phyloP scores from a whole-genome alignment of 2,797 vertebrate species.

The Phyllotis vaccarum region DNA sequence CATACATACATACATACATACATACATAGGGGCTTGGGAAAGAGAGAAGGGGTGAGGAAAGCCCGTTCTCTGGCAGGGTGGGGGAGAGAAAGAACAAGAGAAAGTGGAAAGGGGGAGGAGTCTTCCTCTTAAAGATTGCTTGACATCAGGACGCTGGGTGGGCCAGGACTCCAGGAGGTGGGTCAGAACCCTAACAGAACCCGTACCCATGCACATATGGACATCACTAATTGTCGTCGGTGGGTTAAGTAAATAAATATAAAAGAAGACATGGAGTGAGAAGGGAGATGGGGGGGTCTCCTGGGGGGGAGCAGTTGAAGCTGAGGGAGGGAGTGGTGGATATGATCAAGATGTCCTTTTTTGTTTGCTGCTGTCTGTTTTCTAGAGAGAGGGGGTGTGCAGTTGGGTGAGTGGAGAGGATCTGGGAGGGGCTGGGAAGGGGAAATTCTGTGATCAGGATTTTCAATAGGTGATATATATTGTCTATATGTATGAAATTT shows the following conservation, averaged over 20 bases:
- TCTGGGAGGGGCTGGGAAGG: background rate
- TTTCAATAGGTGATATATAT: background rate
- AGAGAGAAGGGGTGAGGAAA: too few species aligned
- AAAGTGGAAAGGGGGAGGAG: too few species aligned
- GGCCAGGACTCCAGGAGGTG: too few species aligned
- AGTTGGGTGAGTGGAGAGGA: background rate
- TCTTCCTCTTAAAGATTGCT: too few species aligned
- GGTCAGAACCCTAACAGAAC: background rate
- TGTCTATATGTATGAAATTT: background rate
- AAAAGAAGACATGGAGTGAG: background rate
- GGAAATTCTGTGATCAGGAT: background rate
- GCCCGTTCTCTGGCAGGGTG: too few species aligned
- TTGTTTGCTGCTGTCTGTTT: background rate
- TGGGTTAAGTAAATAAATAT: background rate
- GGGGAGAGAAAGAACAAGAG: too few species aligned
- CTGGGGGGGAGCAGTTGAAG: fast-evolving
- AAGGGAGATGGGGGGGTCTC: background rate
- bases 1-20: too few species aligned
- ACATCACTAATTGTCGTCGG: background rate
- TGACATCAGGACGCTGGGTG: too few species aligned
- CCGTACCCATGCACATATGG: background rate
- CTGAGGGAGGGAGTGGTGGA: too few species aligned
- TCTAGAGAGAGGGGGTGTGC: background rate
- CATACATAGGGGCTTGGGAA: too few species aligned
- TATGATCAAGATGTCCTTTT: background rate